Base-by-base conservation (phyloP, 2,113 vertebrate species). In the Dermatemys mawii region DNA sequence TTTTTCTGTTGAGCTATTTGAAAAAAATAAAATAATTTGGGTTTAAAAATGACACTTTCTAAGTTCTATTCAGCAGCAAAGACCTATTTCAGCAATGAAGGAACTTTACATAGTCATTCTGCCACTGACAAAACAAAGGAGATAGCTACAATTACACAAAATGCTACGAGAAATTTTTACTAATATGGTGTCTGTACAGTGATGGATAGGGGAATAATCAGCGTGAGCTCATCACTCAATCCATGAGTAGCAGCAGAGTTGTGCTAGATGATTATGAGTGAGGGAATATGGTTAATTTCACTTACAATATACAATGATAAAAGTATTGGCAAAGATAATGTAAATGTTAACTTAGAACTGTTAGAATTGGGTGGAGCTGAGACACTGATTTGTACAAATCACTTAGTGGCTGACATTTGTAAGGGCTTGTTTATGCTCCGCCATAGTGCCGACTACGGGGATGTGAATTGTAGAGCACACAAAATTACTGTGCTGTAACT, bases 11-110 rank as follows among this genome's bases (percentile, higher is more conserved):
- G 29, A 80, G 11, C 1, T 84, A 38, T 70, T 51, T 78, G 75
- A 81, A 73, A 11, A 81, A 17, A 85, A 88, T 51, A 21, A 78
- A 85, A 53, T 16, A 60, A 83, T 7, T 90, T 93, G 60, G 17
- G 80, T 22, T n/a, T 82, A 48, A 88, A 92, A 92, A 17, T 29
- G 76, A 48, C 1, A 2, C 13, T 50, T 50, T 60, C 46, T 67
- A 49, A 60, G 49, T 27, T 53, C 70, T 82, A 7, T 82, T 88
- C 27, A 53, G 6, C 32, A n/a, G 48, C 78, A 80, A 49, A 35
- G 32, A 27, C 75, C 3, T 5, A 24, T 82, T 27, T 19, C 41
- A 35, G 81, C 17, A 84, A 89, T 51, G 17, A 9, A 3, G 2
- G 44, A 57, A 90, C 46, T 29, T 27, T 63, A 2, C 0, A 1